Evolutionary conservation across 2,797 vertebrate genomes (phyloP).

Genomic region (Clamator glandarius): DNA sequence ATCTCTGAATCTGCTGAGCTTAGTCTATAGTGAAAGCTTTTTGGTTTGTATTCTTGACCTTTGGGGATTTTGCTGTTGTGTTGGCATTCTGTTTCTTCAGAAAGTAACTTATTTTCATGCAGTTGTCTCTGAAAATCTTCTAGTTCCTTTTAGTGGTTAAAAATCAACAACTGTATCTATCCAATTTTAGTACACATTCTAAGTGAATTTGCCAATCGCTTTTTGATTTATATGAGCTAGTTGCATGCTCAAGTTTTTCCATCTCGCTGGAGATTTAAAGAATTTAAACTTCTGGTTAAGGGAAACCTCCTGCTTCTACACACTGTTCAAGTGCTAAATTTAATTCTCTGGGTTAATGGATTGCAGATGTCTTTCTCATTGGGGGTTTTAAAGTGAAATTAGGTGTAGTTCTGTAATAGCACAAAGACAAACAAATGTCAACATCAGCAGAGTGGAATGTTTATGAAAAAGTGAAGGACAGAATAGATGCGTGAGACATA

Average conservation of each 20-base stretch:
- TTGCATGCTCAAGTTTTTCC: slow-evolving; percentile 61
- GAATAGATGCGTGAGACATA: slow-evolving; percentile 23
- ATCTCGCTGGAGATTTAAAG: slow-evolving; percentile 67
- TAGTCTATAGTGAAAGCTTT: not conserved
- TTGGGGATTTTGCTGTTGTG: not conserved
- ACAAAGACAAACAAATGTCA: slow-evolving; percentile 67
- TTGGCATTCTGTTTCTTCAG: not conserved
- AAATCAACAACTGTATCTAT: slow-evolving; percentile 3
- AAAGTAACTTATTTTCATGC: not conserved
- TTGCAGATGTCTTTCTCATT: slow-evolving; percentile 69
- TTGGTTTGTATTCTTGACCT: not conserved
- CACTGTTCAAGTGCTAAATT: slow-evolving; percentile 69
- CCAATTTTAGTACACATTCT: slow-evolving; percentile 9
- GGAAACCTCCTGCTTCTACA: slow-evolving; percentile 64
- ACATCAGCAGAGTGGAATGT: slow-evolving; percentile 56
- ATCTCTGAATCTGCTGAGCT: not conserved
- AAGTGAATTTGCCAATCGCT: slow-evolving; percentile 1
- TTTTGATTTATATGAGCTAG: slow-evolving; percentile 63
- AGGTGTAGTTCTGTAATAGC: slow-evolving; percentile 65
- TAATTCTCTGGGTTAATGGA: slow-evolving; percentile 71
- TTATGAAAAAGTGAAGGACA: slow-evolving; percentile 36
- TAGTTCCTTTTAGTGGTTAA: not conserved
- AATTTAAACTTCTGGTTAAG: slow-evolving; percentile 70
- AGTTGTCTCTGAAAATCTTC: slow-evolving; percentile 1
- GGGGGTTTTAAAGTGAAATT: slow-evolving; percentile 69